These are phyloP conservation scores for Leucophenga maculata DNA, from an alignment of 2,888 invertebrate genomes.

Conservation along the genomic window DNA sequence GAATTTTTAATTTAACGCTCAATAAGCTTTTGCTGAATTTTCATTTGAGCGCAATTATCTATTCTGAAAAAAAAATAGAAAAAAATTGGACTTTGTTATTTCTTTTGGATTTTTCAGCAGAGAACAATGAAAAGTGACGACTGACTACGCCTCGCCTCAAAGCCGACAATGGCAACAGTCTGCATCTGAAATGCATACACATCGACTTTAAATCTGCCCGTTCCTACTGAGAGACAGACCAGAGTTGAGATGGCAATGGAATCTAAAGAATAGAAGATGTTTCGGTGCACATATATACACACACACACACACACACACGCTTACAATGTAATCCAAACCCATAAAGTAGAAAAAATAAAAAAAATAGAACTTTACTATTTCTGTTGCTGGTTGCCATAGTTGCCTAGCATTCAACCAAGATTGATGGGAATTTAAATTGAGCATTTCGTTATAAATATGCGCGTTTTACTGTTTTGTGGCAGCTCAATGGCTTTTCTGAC, in stretches of 20 bases:
- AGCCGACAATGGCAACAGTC: neutral
- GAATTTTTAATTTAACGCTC: conserved; percentile 67
- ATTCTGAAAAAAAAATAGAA: conserved; percentile 25
- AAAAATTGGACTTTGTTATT: neutral
- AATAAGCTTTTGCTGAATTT: conserved; percentile 59
- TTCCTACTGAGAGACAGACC: no score
- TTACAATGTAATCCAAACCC: no score
- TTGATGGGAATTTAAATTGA: conserved; percentile 69
- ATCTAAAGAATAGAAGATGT: no score
- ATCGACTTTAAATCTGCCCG: no score
- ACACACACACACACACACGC: neutral
- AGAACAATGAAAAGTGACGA: no score
- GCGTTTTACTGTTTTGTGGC: conserved; percentile 62
- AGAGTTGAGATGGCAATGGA: no score
- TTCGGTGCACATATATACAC: neutral
- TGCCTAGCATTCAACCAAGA: conserved; percentile 56
- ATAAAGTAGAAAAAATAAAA: no score
- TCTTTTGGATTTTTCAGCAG: neutral
- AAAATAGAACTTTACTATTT: neutral
- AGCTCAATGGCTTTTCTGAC: conserved; percentile 36
- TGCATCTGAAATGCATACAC: neutral
- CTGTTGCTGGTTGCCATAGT: conserved; percentile 26
- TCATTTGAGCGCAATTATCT: conserved; percentile 40
- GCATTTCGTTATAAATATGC: conserved; percentile 67
- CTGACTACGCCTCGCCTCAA: no score